Evolutionary conservation across 1,140 invertebrate species (phyloP).

Genomic region (Xylocopa sonorina): DNA sequence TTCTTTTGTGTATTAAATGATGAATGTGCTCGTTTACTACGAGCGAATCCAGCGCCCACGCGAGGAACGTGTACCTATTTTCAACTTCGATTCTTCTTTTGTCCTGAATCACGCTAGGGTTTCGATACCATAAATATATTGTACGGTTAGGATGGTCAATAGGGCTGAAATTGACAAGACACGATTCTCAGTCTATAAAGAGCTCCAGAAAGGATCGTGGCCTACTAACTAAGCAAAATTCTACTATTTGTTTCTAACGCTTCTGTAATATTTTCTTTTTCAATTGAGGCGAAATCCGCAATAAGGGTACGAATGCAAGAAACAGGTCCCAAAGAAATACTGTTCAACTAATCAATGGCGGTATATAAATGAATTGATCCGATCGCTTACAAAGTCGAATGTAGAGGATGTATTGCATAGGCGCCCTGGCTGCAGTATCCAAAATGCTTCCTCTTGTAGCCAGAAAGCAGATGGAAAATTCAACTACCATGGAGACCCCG

Average conservation of each 20-base stretch:
- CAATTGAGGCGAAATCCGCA: no score
- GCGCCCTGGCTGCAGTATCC: slow-evolving; percentile 87
- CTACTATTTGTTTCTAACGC: background rate
- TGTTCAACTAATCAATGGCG: background rate
- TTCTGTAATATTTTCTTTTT: background rate
- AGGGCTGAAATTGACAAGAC: slow-evolving; percentile 5
- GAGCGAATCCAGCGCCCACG: background rate
- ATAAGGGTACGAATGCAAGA: no score
- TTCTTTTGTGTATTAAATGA: background rate
- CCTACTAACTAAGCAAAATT: background rate
- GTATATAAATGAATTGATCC: background rate
- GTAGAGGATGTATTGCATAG: slow-evolving; percentile 93
- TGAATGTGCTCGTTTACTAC: background rate
- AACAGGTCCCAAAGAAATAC: no score
- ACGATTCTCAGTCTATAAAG: background rate
- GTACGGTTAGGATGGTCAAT: background rate
- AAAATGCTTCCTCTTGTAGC: slow-evolving; percentile 93
- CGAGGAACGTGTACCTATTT: slow-evolving; percentile 11
- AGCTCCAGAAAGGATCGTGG: background rate
- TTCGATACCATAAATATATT: slow-evolving; percentile 37
- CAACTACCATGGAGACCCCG: slow-evolving; percentile 86
- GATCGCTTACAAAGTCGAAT: slow-evolving; percentile 87
- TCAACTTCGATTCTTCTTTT: slow-evolving; percentile 21
- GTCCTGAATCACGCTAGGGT: background rate
- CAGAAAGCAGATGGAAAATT: slow-evolving; percentile 88